phyloP scores from a whole-genome alignment of 2,888 invertebrate genomes.

The Phyto melanocephala region DNA sequence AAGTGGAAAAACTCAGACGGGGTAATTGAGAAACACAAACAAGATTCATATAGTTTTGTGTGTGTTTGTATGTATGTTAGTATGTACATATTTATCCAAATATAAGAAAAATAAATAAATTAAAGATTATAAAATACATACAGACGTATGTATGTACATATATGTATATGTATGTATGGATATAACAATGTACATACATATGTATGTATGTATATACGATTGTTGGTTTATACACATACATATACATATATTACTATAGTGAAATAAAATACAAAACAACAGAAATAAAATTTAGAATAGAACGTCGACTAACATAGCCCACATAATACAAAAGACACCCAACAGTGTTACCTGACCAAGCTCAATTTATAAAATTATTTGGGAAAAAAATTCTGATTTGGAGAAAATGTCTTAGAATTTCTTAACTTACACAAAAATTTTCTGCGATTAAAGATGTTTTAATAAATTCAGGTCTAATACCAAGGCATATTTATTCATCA shows the following conservation, averaged over 20 bases:
- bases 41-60: background rate
- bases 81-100: no score
- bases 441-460: no score
- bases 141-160: background rate
- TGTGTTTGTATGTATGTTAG: background rate
- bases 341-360: no score
- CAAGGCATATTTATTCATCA: no score
- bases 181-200: constrained; percentile 20
- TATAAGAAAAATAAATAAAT: background rate
- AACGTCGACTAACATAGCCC: background rate
- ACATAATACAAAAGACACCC: background rate
- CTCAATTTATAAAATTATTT: no score
- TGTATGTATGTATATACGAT: background rate
- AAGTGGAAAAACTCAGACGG: constrained; percentile 19
- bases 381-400: no score
- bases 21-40: background rate
- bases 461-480: no score
- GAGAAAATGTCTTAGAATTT: no score
- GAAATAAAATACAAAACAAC: constrained; percentile 32
- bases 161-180: background rate
- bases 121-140: background rate
- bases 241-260: background rate
- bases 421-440: no score
- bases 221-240: background rate
- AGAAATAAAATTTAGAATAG: constrained; percentile 49